phyloP scores from a whole-genome alignment of 2,797 vertebrate species.

The Aeoliscus strigatus region DNA sequence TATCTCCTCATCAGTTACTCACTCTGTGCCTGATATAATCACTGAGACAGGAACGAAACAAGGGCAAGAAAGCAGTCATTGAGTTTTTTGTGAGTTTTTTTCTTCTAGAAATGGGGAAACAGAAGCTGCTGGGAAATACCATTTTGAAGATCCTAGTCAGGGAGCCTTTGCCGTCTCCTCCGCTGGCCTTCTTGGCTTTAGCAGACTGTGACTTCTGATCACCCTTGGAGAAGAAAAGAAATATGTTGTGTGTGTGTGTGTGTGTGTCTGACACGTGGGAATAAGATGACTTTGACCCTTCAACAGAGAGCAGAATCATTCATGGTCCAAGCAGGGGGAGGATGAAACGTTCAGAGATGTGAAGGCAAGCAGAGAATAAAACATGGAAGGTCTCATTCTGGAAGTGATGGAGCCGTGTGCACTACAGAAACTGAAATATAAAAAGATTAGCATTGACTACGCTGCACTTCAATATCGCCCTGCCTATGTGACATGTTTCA shows the following conservation, averaged over 20 bases:
- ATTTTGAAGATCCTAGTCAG: slow-evolving; percentile 98
- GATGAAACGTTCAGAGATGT: slow-evolving; percentile 1
- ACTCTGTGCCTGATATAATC: slow-evolving; percentile 67
- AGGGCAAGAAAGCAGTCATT: slow-evolving; percentile 22
- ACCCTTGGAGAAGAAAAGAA: slow-evolving; percentile 72
- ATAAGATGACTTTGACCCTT: slow-evolving; percentile 10
- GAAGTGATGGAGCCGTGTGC: neutral
- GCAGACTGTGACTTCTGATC: slow-evolving; percentile 86
- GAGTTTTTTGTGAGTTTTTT: slow-evolving; percentile 6
- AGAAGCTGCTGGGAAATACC: slow-evolving; percentile 68
- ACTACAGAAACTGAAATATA: neutral
- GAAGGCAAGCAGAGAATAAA: neutral
- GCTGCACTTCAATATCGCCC: neutral
- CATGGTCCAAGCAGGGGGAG: slow-evolving; percentile 6
- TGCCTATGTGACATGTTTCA: slow-evolving; percentile 3
- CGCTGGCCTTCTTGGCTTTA: slow-evolving; percentile 86
- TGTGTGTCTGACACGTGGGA: neutral
- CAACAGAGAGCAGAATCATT: slow-evolving; percentile 7
- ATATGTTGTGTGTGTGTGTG: neutral
- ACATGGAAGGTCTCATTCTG: neutral
- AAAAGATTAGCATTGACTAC: neutral
- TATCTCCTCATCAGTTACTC: slow-evolving; percentile 56
- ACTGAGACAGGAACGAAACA: slow-evolving; percentile 52
- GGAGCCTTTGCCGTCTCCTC: slow-evolving; percentile 87
- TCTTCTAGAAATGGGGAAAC: slow-evolving; percentile 8